Evolutionary conservation across 2,113 vertebrate genomes (phyloP).

Genomic region (Varanus komodoensis): DNA sequence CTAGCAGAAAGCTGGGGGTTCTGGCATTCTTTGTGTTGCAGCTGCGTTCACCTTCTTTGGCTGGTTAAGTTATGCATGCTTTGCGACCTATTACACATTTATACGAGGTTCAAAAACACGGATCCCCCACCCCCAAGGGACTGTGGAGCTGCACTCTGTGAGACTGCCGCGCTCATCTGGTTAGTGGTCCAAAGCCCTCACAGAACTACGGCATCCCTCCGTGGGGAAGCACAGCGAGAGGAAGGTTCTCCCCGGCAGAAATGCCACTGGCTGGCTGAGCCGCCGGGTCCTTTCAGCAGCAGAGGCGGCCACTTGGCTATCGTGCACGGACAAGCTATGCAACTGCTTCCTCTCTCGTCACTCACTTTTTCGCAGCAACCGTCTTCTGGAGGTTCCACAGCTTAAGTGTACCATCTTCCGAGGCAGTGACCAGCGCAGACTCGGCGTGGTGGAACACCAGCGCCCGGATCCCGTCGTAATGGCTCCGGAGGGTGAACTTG

Average conservation of each 20-base stretch:
- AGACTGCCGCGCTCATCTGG: neutral
- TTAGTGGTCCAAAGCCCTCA: neutral
- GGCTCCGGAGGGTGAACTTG: constrained; percentile 90
- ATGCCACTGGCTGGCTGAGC: neutral
- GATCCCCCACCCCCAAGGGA: neutral
- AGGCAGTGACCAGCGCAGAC: constrained; percentile 87
- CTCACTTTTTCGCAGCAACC: constrained; percentile 89
- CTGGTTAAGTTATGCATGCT: neutral
- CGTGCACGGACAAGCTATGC: neutral
- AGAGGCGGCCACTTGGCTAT: neutral
- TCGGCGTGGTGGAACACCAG: constrained; percentile 90
- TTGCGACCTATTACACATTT: neutral
- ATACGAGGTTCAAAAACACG: neutral
- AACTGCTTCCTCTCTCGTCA: rapidly evolving
- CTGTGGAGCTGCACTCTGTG: neutral
- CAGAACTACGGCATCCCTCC: neutral
- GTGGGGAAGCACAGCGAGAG: neutral
- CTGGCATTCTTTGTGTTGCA: neutral
- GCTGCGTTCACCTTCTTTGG: neutral
- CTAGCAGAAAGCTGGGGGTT: neutral
- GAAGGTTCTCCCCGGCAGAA: neutral
- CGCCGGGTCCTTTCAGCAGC: too few species aligned
- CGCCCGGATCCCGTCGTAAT: constrained; percentile 90
- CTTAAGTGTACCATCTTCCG: constrained; percentile 91
- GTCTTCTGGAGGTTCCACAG: constrained; percentile 95